Evolutionary conservation across 2,113 vertebrate genomes (phyloP).

Genomic region (Lophura nycthemera): DNA sequence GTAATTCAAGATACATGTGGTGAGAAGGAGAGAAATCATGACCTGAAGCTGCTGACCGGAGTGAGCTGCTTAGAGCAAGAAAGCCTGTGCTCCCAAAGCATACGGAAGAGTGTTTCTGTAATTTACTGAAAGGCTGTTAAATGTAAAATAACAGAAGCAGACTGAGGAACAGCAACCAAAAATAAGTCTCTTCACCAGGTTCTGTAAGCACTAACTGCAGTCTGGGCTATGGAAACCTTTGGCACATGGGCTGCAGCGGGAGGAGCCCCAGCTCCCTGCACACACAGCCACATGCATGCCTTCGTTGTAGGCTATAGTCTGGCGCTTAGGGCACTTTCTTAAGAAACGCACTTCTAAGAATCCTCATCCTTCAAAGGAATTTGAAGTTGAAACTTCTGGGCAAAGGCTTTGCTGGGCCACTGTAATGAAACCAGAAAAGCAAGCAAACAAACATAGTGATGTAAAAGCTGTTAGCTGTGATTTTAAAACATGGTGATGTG

Average conservation of each 20-base stretch:
- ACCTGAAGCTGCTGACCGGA: slow-evolving; percentile 4
- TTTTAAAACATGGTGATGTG: not conserved
- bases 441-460: not conserved
- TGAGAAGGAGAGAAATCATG: slow-evolving; percentile 54
- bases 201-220: not conserved
- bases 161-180: not conserved
- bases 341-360: not conserved
- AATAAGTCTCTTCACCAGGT: not conserved
- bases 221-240: not conserved
- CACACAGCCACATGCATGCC: rapidly evolving
- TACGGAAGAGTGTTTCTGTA: not conserved
- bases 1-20: slow-evolving; percentile 57
- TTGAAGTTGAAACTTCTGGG: not conserved
- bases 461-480: not conserved
- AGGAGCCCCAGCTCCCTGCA: not conserved
- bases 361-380: not conserved
- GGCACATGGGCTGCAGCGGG: not conserved
- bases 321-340: not conserved
- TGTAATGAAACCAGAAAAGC: not conserved
- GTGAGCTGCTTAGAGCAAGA: rapidly evolving
- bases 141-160: not conserved
- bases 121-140: not conserved
- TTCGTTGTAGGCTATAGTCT: not conserved
- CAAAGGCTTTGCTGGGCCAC: not conserved
- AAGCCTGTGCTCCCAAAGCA: not conserved